Evolutionary conservation across 2,888 invertebrate species (phyloP).

Genomic region (Pterobdella sp.): DNA sequence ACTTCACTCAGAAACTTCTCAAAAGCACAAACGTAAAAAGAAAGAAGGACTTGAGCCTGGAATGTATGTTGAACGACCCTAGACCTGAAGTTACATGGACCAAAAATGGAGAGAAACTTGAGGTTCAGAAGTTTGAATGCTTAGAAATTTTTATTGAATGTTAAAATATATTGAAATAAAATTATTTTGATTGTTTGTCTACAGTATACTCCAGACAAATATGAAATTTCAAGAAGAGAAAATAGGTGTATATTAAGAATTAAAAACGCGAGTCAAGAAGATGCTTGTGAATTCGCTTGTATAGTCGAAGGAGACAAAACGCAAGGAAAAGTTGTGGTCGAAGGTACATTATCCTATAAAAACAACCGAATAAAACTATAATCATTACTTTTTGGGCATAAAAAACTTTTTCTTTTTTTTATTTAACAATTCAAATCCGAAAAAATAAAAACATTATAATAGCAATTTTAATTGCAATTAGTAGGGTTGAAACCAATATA

Average conservation of each 20-base stretch:
- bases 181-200: conserved; percentile 13
- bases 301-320: conserved; percentile 55
- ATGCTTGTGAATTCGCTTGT: conserved; percentile 80
- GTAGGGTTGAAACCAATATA: no score
- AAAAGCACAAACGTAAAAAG: conserved; percentile 82
- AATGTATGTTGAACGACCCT: conserved; percentile 86
- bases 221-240: conserved; percentile 63
- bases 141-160: no score
- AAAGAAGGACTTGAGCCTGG: conserved; percentile 78
- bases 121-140: no score
- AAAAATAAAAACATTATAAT: no score
- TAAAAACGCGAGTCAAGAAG: conserved; percentile 71
- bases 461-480: no score
- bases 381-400: neutral
- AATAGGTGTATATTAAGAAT: conserved; percentile 74
- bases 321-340: conserved; percentile 43
- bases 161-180: neutral
- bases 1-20: conserved; percentile 80
- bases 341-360: conserved; percentile 40
- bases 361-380: neutral
- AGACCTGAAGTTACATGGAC: conserved; percentile 83
- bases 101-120: conserved; percentile 82
- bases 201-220: conserved; percentile 59
- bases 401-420: neutral
- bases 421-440: no score